Base-by-base conservation (phyloP, 2,888 invertebrate species). In the Pachycephus smyrnensis region DNA sequence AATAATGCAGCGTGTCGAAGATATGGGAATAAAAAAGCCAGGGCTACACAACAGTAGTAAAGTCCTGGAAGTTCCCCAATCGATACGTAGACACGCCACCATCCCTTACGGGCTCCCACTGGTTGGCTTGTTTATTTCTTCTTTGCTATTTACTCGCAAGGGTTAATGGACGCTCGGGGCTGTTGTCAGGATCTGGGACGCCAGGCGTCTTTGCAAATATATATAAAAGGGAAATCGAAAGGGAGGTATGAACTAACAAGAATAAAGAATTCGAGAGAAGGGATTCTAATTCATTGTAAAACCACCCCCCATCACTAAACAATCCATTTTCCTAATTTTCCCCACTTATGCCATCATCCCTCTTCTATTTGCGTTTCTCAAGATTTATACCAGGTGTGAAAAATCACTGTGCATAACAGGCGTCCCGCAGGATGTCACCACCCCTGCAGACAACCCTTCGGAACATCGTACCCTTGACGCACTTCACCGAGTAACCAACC, bases 71-170 rank as follows among this genome's bases (percentile, higher is more conserved):
- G 80, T 76, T 84, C n/a, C n/a, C 84, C 80, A 83, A 89, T 89
- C 89, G 88, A 89, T 89, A 89, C 85, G 84, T 86, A 86, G 88
- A 86, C 89, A 88, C 86, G 88, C 87, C 86, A 88, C 87, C 86
- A 84, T 86, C 85, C 84, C 77, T 84, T 40, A 40, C 83, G 85
- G 75, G 11, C 35, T 33, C 23, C 11, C 31, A 36, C 40, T 40
- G 40, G 73, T 23, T 12, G 32, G n/a, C 36, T 35, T 73, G 73
- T 33, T 73, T 73, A 36, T 73, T 73, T 73, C 36, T 73, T 73
- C 36, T 40, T 75, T 75, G 73, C 78, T 79, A 75, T 80, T 80
- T 79, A 75, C 79, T 55, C 76, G 32, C 77, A 75, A 81, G 80
- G 86, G 86, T 85, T 86, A 86, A 86, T 85, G 86, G 85, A 86